A percentile compares a stretch with the other conserved stretches of the same genome.
Evolutionary conservation across 2,888 invertebrate species (phyloP).

Genomic region (Zaprionus lineosus): DNA sequence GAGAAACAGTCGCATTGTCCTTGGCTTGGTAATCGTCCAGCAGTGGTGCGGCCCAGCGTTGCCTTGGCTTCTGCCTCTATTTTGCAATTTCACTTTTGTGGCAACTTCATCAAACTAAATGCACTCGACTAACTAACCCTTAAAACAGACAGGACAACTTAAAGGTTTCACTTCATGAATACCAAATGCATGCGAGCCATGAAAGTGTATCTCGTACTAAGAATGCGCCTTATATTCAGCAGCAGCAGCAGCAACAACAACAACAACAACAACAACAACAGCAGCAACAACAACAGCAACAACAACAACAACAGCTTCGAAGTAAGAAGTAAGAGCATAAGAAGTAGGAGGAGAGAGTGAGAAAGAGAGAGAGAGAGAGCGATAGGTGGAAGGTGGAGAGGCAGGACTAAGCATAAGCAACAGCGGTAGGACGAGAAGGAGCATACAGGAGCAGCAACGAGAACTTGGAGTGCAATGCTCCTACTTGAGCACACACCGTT

Average conservation of each 20-base stretch:
- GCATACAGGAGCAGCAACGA: not conserved
- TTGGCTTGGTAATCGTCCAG: slow-evolving; percentile 44
- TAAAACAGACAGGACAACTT: slow-evolving; percentile 53
- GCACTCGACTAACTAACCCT: slow-evolving; percentile 52
- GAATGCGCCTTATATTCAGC: slow-evolving; percentile 21
- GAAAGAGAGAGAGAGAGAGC: not conserved
- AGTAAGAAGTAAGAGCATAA: not conserved
- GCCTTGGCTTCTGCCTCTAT: slow-evolving; percentile 8
- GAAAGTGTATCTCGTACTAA: slow-evolving; percentile 36
- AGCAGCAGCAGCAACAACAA: slow-evolving; percentile 22
- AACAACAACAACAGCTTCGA: not conserved
- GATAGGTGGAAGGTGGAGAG: not conserved
- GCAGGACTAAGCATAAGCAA: not conserved
- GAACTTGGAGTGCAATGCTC: slow-evolving; percentile 71
- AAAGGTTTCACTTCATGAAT: slow-evolving; percentile 74
- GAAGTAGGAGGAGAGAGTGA: slow-evolving; percentile 4
- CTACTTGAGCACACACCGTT: slow-evolving; percentile 72
- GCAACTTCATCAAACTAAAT: slow-evolving; percentile 72
- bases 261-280: slow-evolving; percentile 9
- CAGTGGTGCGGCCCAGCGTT: slow-evolving; percentile 18
- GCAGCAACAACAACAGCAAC: not conserved
- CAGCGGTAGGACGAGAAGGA: not conserved
- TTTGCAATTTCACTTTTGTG: slow-evolving; percentile 59
- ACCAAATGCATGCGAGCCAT: slow-evolving; percentile 32
- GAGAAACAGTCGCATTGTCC: slow-evolving; percentile 46